phyloP scores from a whole-genome alignment of 35 echinoderm and acorn worm species.

The Ptychodera flava region DNA sequence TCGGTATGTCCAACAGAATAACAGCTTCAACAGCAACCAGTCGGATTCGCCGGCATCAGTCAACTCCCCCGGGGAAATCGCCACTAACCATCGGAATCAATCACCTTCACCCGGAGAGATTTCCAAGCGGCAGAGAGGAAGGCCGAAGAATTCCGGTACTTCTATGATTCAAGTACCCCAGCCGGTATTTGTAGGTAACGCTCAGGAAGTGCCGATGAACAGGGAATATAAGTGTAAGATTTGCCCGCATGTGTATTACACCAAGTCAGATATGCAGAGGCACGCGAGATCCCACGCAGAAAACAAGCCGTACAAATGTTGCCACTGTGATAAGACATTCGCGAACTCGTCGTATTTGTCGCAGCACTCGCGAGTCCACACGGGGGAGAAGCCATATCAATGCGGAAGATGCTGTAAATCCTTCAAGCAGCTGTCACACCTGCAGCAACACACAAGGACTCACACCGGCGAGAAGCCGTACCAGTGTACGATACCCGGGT shows the following conservation, averaged over 20 bases:
- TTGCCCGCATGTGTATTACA: conserved; percentile 78
- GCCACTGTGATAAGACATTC: conserved; percentile 76
- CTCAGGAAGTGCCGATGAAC: not conserved
- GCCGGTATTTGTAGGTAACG: not conserved
- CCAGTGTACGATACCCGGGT: conserved; percentile 61
- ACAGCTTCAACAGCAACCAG: not conserved
- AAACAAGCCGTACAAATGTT: conserved; percentile 89
- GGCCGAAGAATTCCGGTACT: not conserved
- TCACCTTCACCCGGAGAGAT: not conserved
- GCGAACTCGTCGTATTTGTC: conserved; percentile 81
- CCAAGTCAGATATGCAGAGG: conserved; percentile 73
- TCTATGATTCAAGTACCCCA: not conserved
- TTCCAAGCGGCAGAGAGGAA: not conserved
- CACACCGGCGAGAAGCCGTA: conserved; percentile 92
- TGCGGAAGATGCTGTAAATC: conserved; percentile 82
- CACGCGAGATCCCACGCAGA: conserved; percentile 83
- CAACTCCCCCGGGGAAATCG: not conserved
- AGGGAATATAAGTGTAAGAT: conserved; percentile 90
- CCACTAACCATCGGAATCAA: not conserved
- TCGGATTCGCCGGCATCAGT: not conserved
- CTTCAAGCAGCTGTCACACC: conserved; percentile 92
- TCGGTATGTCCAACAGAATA: not conserved
- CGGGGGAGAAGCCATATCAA: conserved; percentile 86
- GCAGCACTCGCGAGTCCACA: conserved; percentile 90
- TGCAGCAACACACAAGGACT: conserved; percentile 92